Conservation (phyloP, 2,113 vertebrate genomes). For the Oryctolagus cuniculus region mOryCun1.1 NC_091435.1:140275501-140276000, state of each 20-base stretch:
- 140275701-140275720: slow-evolving; percentile 50
- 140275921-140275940: background rate
- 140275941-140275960: background rate
- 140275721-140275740: background rate
- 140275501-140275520: no score
- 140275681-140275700: background rate
- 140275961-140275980: background rate
- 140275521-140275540: no score
- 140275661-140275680: no score
- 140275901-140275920: background rate
- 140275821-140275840: background rate
- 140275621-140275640: no score
- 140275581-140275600: no score
- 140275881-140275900: background rate
- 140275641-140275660: no score
- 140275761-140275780: background rate
- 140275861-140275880: background rate
- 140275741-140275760: background rate
- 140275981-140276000: slow-evolving; percentile 25
- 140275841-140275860: background rate
- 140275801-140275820: background rate
- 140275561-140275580: no score
- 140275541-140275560: no score
- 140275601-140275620: no score
- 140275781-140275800: background rate